These are phyloP conservation scores for Sorex araneus DNA, from an alignment of 2,113 vertebrate species.

Conservation along the genomic window DNA sequence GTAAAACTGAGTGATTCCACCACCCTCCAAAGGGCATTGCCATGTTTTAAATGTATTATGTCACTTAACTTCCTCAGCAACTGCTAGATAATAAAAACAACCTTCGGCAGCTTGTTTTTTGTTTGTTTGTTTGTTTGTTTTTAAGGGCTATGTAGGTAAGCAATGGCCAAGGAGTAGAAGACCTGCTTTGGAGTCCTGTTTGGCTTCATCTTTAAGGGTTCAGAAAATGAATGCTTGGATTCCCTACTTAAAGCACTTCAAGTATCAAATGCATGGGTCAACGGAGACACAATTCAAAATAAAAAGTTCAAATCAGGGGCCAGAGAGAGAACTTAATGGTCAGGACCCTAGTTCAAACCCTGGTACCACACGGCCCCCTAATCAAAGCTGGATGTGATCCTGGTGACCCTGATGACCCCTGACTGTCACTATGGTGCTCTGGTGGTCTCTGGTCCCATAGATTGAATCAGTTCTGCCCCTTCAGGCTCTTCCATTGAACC, in stretches of 20 bases:
- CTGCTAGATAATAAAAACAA: neutral
- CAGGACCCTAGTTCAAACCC: too few relatives aligned
- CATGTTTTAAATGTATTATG: neutral
- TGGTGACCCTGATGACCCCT: too few relatives aligned
- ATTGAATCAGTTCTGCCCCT: too few relatives aligned
- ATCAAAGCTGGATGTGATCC: too few relatives aligned
- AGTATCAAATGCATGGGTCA: neutral
- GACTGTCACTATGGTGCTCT: too few relatives aligned
- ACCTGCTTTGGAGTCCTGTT: neutral
- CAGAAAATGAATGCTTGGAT: neutral
- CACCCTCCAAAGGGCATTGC: neutral
- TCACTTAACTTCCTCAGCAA: constrained; percentile 40
- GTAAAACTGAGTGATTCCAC: neutral
- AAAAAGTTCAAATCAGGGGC: neutral
- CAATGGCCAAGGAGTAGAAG: neutral
- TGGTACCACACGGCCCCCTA: too few relatives aligned
- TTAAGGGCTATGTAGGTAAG: neutral
- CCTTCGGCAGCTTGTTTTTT: neutral
- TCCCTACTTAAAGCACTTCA: neutral
- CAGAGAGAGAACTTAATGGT: too few relatives aligned
- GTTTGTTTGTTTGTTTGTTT: neutral
- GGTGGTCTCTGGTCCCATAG: too few relatives aligned
- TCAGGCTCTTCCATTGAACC: too few relatives aligned
- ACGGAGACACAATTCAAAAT: constrained; percentile 4
- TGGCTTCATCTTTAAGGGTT: neutral